Conservation (phyloP, 2,797 vertebrate genomes). For the Sarcoramphus papa region DNA sequence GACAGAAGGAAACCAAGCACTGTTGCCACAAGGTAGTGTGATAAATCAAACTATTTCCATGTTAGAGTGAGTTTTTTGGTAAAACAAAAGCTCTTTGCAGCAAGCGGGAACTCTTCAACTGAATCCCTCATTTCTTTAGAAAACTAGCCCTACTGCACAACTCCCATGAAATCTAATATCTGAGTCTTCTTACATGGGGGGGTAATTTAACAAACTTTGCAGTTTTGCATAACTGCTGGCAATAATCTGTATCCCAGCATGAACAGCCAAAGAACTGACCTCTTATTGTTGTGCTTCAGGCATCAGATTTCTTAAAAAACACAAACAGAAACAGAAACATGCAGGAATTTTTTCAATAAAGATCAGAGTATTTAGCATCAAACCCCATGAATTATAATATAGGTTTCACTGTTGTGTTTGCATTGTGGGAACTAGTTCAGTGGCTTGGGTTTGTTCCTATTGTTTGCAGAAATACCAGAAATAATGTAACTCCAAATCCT, state of each 20-base stretch:
- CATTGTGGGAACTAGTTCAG: background rate
- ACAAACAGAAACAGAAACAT: background rate
- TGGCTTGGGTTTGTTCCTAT: background rate
- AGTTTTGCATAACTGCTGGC: background rate
- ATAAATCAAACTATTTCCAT: background rate
- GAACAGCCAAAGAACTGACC: background rate
- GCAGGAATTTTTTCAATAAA: background rate
- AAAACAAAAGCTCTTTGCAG: background rate
- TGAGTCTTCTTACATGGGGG: background rate
- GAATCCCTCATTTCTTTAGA: background rate
- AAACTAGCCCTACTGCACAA: background rate
- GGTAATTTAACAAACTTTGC: background rate
- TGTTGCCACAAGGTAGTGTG: fast-evolving
- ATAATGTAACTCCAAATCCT: background rate
- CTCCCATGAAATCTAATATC: background rate
- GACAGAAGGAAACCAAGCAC: background rate
- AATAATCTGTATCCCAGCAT: background rate
- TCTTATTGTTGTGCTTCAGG: background rate
- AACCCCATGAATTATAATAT: background rate
- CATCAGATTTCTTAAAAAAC: background rate
- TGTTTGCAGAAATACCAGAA: background rate
- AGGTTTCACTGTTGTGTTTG: background rate
- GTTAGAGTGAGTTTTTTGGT: background rate
- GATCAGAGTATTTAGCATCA: background rate
- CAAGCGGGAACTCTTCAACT: background rate